Percentiles rank a stretch among this genome's conserved stretches.
Evolutionary conservation across 2,888 invertebrate species (phyloP).

Genomic region (Mesorhabditis spiculigera): DNA sequence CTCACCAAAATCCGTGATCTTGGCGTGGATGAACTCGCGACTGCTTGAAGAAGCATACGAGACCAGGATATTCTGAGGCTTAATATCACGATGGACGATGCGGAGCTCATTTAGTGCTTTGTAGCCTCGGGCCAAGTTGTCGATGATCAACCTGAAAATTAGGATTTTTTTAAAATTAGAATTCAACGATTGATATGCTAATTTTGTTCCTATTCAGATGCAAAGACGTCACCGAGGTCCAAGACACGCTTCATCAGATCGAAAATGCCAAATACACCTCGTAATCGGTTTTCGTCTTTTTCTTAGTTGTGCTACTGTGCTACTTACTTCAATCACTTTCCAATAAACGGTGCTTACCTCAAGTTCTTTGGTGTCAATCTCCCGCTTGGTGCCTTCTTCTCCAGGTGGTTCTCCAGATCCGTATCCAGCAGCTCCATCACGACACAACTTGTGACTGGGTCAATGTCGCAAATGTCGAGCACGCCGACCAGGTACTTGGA

Average conservation of each 20-base stretch:
- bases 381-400: slow-evolving; percentile 33
- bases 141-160: slow-evolving; percentile 41
- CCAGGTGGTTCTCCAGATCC: slow-evolving; percentile 49
- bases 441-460: slow-evolving; percentile 42
- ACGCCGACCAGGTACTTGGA: slow-evolving; percentile 44
- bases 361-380: slow-evolving; percentile 39
- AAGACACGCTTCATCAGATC: neutral
- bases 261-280: neutral
- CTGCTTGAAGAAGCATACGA: slow-evolving; percentile 29
- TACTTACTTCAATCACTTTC: neutral
- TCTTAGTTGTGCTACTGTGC: neutral
- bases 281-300: neutral
- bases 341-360: slow-evolving; percentile 22
- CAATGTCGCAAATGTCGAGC: slow-evolving; percentile 48
- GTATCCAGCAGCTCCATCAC: slow-evolving; percentile 53
- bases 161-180: slow-evolving; percentile 1
- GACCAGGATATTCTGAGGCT: slow-evolving; percentile 56
- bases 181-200: slow-evolving; percentile 19
- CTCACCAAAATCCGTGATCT: slow-evolving; percentile 54
- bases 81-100: slow-evolving; percentile 57
- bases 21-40: slow-evolving; percentile 38
- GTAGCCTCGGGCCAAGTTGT: slow-evolving; percentile 54
- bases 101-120: slow-evolving; percentile 47
- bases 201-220: neutral
- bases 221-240: neutral